Conservation (phyloP, 2,888 invertebrate genomes). For the Thera obeliscata region DNA sequence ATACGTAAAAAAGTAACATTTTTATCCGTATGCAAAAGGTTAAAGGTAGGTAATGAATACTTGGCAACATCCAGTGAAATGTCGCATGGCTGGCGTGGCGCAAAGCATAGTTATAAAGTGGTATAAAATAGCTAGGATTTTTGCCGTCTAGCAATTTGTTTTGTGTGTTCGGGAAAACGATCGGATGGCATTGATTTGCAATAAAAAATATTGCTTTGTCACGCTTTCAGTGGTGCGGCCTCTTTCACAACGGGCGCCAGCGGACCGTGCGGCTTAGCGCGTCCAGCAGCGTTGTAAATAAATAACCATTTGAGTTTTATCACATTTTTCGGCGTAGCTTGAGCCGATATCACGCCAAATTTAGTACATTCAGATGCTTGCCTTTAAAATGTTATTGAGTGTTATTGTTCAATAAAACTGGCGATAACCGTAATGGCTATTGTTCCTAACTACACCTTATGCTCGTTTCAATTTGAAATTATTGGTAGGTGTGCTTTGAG, state of each 20-base stretch:
- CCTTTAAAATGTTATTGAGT: neutral
- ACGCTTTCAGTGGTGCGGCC: slow-evolving; percentile 63
- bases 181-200: slow-evolving; percentile 71
- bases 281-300: slow-evolving; percentile 49
- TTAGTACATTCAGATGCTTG: slow-evolving; percentile 13
- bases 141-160: slow-evolving; percentile 64
- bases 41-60: slow-evolving; percentile 42
- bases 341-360: slow-evolving; percentile 19
- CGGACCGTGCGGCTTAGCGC: slow-evolving; percentile 46
- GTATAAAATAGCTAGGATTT: slow-evolving; percentile 55
- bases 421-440: too few relatives aligned
- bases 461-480: too few relatives aligned
- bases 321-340: slow-evolving; percentile 31
- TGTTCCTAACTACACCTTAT: too few relatives aligned
- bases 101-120: slow-evolving; percentile 48
- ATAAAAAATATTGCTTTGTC: slow-evolving; percentile 74
- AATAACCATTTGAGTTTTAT: slow-evolving; percentile 48
- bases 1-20: slow-evolving; percentile 29
- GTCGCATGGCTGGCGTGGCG: slow-evolving; percentile 43
- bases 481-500: neutral
- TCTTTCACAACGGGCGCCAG: slow-evolving; percentile 58
- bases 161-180: slow-evolving; percentile 65
- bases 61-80: slow-evolving; percentile 46
- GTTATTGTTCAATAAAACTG: too few relatives aligned
- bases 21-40: slow-evolving; percentile 33